A percentile compares a stretch with the other conserved stretches of the same genome.
These are phyloP conservation scores for Lipotes vexillifer DNA, from an alignment of 2,113 vertebrate genomes.

Conservation along the genomic window DNA sequence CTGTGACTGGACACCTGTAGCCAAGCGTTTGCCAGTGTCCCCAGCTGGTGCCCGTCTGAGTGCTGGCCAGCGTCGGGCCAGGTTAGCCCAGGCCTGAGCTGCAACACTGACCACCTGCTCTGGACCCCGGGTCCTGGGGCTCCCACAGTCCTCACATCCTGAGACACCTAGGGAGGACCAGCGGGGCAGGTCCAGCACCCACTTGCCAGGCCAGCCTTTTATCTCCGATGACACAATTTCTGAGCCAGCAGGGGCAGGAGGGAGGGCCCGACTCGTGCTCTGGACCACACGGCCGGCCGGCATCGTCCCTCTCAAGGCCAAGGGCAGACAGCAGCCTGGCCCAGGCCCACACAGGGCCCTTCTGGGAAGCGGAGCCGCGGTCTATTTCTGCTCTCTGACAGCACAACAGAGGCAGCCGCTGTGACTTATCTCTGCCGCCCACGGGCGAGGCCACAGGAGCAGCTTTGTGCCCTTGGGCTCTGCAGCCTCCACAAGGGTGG, in stretches of 20 bases:
- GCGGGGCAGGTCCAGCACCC: rapidly evolving
- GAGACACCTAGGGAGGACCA: background rate
- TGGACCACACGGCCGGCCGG: rapidly evolving
- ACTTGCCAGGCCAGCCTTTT: background rate
- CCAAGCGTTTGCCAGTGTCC: too few relatives aligned
- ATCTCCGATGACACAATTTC: rapidly evolving
- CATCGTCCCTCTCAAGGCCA: background rate
- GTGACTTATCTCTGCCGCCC: background rate
- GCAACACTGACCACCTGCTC: rapidly evolving
- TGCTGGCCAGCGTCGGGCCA: background rate
- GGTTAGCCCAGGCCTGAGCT: rapidly evolving
- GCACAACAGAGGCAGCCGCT: background rate
- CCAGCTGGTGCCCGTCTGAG: background rate
- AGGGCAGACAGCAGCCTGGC: background rate
- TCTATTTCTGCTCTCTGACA: slow-evolving; percentile 50
- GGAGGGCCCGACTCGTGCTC: rapidly evolving
- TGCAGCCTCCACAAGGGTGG: rapidly evolving
- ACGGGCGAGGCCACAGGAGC: background rate
- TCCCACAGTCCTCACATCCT: background rate
- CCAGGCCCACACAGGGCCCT: background rate
- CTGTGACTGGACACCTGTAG: too few relatives aligned
- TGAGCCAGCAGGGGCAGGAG: rapidly evolving
- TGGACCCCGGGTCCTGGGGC: background rate
- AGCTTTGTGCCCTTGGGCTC: background rate
- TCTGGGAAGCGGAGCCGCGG: background rate